Base-by-base conservation (phyloP, 2,888 invertebrate species). In the Polia nebulosa region DNA sequence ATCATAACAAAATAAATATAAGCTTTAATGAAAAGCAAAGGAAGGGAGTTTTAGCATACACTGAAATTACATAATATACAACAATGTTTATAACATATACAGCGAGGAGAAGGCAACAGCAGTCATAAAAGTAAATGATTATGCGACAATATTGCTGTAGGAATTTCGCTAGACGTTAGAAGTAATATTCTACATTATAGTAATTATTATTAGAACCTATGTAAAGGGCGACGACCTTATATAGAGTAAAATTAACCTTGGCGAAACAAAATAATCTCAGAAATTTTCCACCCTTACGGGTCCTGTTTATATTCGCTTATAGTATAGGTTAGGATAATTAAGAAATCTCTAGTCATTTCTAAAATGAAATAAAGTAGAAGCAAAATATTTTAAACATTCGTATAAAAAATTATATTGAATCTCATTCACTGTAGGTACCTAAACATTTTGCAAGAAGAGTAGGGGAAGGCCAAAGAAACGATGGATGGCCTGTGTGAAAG, bases 41-140 rank as follows among this genome's bases (percentile, higher is more conserved):
- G 1, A 49, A 49, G 65, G 1, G 17, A 27, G 22, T 29, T 29
- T 15, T 3, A 29, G 13, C 27, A 36, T 34, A 49, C 29, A 44
- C 25, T 41, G 13, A 6, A 27, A 41, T 11, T 29, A 44, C 25
- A 41, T 29, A 52, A 58, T 58, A 45, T 32, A 41, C 22, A 27
- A 29, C 6, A 44, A 20, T 51, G 56, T 69, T 59, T 53, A 49
- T 61, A 58, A 57, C 27, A 63, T 13, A 8, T 49, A 73, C 55
- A 69, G 51, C 56, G 22, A 68, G 39, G 59, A 53, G 57, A 59
- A 72, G 72, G 41, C 52, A 61, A 60, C 62, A 62, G 47, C 34
- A 49, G 22, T 62, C 70, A 51, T 77, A 65, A 80, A 81, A 78
- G 60, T 60, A 58, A 76, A 83, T 52, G 69, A 59, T 81, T 79